Percentiles rank a stretch among this genome's conserved stretches.
Evolutionary conservation across 2,888 invertebrate genomes (phyloP).

Genomic region (Tinea semifulvella): DNA sequence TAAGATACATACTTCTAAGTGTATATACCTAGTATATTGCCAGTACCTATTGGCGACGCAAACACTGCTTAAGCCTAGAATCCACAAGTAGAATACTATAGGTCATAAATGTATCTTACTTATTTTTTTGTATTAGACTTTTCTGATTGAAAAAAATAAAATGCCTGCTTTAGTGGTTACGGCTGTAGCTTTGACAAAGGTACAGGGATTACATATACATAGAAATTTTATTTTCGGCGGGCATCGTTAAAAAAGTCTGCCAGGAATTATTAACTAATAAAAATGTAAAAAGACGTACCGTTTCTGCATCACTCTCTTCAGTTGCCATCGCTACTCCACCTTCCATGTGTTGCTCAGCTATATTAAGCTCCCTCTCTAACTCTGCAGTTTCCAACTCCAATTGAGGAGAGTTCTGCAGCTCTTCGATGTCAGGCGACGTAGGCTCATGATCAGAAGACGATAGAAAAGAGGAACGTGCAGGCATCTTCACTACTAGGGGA

Average conservation of each 20-base stretch:
- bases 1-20: too few species aligned
- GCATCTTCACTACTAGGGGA: slow-evolving; percentile 44
- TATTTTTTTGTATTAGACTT: too few species aligned
- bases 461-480: slow-evolving; percentile 32
- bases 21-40: too few species aligned
- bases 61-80: too few species aligned
- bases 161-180: too few species aligned
- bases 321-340: slow-evolving; percentile 47
- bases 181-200: neutral
- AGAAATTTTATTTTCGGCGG: too few species aligned
- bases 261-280: neutral
- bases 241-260: too few species aligned
- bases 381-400: slow-evolving; percentile 42
- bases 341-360: slow-evolving; percentile 44
- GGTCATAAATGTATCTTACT: too few species aligned
- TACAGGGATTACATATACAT: too few species aligned
- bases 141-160: too few species aligned
- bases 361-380: slow-evolving; percentile 41
- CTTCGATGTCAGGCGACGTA: slow-evolving; percentile 36
- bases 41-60: too few species aligned
- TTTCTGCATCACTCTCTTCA: slow-evolving; percentile 55
- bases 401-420: slow-evolving; percentile 44
- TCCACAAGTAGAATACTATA: too few species aligned
- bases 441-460: slow-evolving; percentile 26
- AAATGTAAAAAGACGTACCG: slow-evolving; percentile 44